Evolutionary conservation across 2,888 invertebrate species (phyloP), one percentile per base, ranked within the genome.

Genomic region (Heterodera filipjevi): DNA sequence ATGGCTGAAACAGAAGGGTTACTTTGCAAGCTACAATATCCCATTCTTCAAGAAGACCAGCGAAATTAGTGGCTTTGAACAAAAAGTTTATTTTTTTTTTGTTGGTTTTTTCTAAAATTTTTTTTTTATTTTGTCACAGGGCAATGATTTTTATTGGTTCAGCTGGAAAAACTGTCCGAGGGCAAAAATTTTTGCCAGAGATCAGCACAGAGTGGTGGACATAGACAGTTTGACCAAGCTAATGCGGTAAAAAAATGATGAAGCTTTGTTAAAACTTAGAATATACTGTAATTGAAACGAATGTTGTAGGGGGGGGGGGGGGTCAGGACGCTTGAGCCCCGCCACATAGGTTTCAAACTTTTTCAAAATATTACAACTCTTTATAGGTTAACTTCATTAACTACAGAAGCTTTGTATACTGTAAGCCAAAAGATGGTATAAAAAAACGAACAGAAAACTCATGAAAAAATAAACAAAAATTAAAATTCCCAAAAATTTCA

Each of bases 21-120:
- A 93, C 90, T 93, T 94, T 92, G 93, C 93, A 49, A 93, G 93
- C 73, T 93, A 93, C 89, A 93, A 93, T 90, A 91, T 92, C 82
- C 92, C 93, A 84, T 92, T 91, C 89, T 93, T 92, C 90, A 91
- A 91, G 78, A 90, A 91, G 30, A 91, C 93, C 53, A 93, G 92
- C 90, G 92, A 92, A 32, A 81, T 92, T 81, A 92, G 92, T 89
- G 93, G 93, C 44, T 91, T 91, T 22, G 90, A 90, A 82, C 91
- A 90, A 80, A 91, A 92, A 86, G 91, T 92, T 22, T 71, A 30
- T 30, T 70, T 6, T 6, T 32, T 22, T 10, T 32, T 70, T 70
- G 35, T 30, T 70, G 30, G 32, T 32, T 22, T 10, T 32, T 70
- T 70, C 35, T 16, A 8, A 33, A 66, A 33, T 14, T 53, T 14